Evolutionary conservation across 2,888 invertebrate genomes (phyloP).

Genomic region (Matsumyia berberina): DNA sequence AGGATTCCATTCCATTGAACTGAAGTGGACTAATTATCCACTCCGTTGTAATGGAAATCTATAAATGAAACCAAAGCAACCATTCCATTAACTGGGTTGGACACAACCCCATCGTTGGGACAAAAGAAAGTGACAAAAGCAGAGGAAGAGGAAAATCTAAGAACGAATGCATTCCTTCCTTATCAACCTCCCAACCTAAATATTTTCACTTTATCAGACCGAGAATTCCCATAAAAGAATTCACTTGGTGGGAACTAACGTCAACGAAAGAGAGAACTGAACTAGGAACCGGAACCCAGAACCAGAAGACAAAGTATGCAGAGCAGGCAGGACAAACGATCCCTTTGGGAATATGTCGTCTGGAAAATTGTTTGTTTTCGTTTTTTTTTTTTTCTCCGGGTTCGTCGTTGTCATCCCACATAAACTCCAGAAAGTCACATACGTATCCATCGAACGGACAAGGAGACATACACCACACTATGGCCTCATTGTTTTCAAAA

Average conservation of each 20-base stretch:
- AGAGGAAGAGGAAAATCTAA: constrained; percentile 11
- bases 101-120: not conserved
- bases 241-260: constrained; percentile 46
- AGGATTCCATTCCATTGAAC: constrained; percentile 5
- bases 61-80: constrained; percentile 27
- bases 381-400: constrained; percentile 1
- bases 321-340: constrained; percentile 47
- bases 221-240: constrained; percentile 44
- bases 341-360: constrained; percentile 49
- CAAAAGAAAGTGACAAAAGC: not conserved
- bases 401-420: constrained; percentile 22
- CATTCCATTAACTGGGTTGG: constrained; percentile 10
- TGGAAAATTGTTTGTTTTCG: constrained; percentile 15
- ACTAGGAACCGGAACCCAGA: constrained; percentile 32
- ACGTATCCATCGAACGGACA: constrained; percentile 24
- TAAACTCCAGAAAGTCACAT: constrained; percentile 24
- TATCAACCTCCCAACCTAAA: constrained; percentile 68
- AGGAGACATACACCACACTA: not conserved
- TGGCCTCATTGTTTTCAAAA: constrained; percentile 40
- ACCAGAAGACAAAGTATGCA: constrained; percentile 33
- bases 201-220: constrained; percentile 50
- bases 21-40: constrained; percentile 45
- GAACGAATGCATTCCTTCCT: constrained; percentile 54
- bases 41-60: constrained; percentile 40
- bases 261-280: constrained; percentile 24